Evolutionary conservation across 2,113 vertebrate species (phyloP).

Genomic region (Pitta sordida): DNA sequence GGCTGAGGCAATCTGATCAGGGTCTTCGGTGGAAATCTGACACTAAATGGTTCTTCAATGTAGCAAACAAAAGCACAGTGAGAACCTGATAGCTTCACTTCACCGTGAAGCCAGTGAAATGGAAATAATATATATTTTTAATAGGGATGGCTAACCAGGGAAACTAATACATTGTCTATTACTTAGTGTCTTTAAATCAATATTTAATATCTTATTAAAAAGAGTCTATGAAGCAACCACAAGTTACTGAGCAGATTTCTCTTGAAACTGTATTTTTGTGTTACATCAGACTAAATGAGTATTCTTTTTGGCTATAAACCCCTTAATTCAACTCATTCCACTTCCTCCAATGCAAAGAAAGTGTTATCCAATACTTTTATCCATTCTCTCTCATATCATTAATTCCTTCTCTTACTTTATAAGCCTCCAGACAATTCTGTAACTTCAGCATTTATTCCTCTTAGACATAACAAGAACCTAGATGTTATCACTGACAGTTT

Average conservation of each 20-base stretch:
- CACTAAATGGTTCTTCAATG: conserved; percentile 17
- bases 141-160: conserved; percentile 29
- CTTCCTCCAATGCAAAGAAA: not conserved
- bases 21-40: not conserved
- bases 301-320: conserved; percentile 35
- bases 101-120: not conserved
- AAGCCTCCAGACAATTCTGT: conserved; percentile 59
- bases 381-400: conserved; percentile 1
- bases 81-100: not conserved
- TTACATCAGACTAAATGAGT: not conserved
- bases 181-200: conserved; percentile 5
- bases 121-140: conserved; percentile 47
- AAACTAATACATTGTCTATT: not conserved
- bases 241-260: not conserved
- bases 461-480: conserved; percentile 53
- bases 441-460: conserved; percentile 62
- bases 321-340: conserved; percentile 22
- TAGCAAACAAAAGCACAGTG: not conserved
- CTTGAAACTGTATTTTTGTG: not conserved
- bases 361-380: conserved; percentile 30
- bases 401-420: conserved; percentile 42
- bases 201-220: conserved; percentile 41
- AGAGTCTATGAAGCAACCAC: not conserved
- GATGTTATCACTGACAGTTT: conserved; percentile 61
- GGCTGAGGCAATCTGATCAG: conserved; percentile 20